These are phyloP conservation scores for Sciurus carolinensis DNA, from an alignment of 2,797 vertebrate species.

Conservation along the genomic window DNA sequence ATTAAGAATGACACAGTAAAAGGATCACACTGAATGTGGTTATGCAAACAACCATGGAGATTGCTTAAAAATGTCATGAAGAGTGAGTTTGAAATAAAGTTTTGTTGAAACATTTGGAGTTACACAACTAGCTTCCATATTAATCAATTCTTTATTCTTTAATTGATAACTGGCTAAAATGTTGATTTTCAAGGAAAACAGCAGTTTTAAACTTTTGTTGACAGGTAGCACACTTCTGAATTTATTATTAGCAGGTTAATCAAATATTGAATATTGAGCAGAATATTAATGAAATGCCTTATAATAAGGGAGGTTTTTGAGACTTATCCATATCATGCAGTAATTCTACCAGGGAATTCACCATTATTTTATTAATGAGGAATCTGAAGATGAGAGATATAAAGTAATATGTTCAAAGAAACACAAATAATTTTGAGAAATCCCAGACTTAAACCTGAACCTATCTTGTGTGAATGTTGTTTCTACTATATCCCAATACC, in stretches of 20 bases:
- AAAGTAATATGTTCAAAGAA: slow-evolving; percentile 26
- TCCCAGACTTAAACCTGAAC: background rate
- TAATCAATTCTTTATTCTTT: slow-evolving; percentile 50
- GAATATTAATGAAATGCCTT: slow-evolving; percentile 16
- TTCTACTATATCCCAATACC: too few relatives aligned
- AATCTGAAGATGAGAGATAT: background rate
- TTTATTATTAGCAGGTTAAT: slow-evolving; percentile 63
- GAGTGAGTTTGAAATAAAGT: slow-evolving; percentile 48
- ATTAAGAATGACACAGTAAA: slow-evolving; percentile 16
- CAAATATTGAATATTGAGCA: slow-evolving; percentile 45
- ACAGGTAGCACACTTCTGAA: slow-evolving; percentile 33
- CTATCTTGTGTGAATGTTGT: background rate
- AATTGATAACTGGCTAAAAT: slow-evolving; percentile 73
- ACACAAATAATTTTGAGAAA: slow-evolving; percentile 19
- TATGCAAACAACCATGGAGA: background rate
- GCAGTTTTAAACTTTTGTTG: slow-evolving; percentile 41
- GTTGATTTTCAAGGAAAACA: slow-evolving; percentile 68
- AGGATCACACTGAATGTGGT: background rate
- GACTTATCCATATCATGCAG: background rate
- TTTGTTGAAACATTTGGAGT: slow-evolving; percentile 65
- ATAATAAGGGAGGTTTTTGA: background rate
- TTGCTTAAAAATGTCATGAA: slow-evolving; percentile 55
- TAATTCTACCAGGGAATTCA: background rate
- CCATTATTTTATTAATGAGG: background rate
- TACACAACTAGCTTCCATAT: slow-evolving; percentile 47